Evolutionary conservation across 2,888 invertebrate species (phyloP), one percentile per base, ranked within the genome.

Genomic region (Tigriopus californicus): DNA sequence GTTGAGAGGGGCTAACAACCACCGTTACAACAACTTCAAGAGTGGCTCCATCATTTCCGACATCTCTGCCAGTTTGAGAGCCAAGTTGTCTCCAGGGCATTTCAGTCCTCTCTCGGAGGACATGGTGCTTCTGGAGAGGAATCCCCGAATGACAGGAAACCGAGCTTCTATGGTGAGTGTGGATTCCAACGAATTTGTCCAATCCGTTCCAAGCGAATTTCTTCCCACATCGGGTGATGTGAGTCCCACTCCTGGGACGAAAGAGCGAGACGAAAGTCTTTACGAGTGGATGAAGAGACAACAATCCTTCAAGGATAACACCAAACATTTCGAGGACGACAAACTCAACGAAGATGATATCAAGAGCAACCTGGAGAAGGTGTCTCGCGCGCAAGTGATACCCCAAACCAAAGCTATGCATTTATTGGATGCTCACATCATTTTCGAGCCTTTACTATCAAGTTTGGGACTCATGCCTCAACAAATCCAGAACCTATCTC

Each of bases 201-300:
- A 42, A 42, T n/a, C 13, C 3, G 41, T 44, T 8, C n/a, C 22
- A 3, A 46, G 46, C 18, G 33, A 33, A 8, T 33, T 33, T 33
- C 53, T 33, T 53, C 24, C 18, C 8, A 20, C 46, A 1, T 56
- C 56, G 10, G 53, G 53, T 33, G 41, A 24, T 12, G 41, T 33
- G 4, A 20, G 12, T 12, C 15, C 40, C 33, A 41, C 13, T 5
- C 18, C 46, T 10, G 55, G 13, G 8, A 41, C 48, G 18, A 46
- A 54, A 13, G 60, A 49, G n/a, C 47, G 44, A 18, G 79, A 80
- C n/a, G 89, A 89, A 68, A 91, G 92, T 71, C 74, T 94, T 48
- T 92, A 94, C 70, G 85, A 85, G 66, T 94, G 92, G 92, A 92
- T 94, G 92, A 89, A 88, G 1, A 85, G 88, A 66, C 91, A 92